A percentile compares a stretch with the other conserved stretches of the same genome.
Evolutionary conservation across 2,888 invertebrate species (phyloP).

Genomic region (Allacma fusca): DNA sequence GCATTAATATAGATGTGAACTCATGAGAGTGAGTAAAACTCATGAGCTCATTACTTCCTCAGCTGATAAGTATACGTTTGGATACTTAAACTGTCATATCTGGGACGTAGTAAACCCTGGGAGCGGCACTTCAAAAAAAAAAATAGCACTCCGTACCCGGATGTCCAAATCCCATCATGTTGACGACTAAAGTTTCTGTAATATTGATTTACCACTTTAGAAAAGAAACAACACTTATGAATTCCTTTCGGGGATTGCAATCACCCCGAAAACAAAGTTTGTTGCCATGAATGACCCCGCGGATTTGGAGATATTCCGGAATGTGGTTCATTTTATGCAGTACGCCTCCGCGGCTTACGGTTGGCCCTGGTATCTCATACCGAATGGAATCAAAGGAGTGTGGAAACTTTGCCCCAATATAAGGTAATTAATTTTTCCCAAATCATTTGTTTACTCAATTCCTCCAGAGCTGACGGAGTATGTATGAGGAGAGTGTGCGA

Average conservation of each 20-base stretch:
- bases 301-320: constrained; percentile 75
- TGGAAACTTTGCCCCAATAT: constrained; percentile 77
- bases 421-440: constrained; percentile 65
- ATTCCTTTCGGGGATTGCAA: constrained; percentile 83
- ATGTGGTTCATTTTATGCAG: constrained; percentile 82
- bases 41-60: no score
- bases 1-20: no score
- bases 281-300: constrained; percentile 78
- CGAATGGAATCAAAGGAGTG: constrained; percentile 73
- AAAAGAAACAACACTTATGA: constrained; percentile 68
- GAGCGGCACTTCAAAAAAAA: no score
- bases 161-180: no score
- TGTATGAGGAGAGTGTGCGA: no score
- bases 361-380: constrained; percentile 85
- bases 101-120: no score
- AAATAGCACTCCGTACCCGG: no score
- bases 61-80: no score
- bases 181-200: no score
- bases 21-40: no score
- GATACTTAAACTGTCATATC: no score
- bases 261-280: constrained; percentile 82
- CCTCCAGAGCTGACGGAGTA: no score
- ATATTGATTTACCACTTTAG: not conserved
- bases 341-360: constrained; percentile 87
- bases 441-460: constrained; percentile 5